Conservation (phyloP, 1,140 invertebrate species). For the Nasonia longicornis region DNA sequence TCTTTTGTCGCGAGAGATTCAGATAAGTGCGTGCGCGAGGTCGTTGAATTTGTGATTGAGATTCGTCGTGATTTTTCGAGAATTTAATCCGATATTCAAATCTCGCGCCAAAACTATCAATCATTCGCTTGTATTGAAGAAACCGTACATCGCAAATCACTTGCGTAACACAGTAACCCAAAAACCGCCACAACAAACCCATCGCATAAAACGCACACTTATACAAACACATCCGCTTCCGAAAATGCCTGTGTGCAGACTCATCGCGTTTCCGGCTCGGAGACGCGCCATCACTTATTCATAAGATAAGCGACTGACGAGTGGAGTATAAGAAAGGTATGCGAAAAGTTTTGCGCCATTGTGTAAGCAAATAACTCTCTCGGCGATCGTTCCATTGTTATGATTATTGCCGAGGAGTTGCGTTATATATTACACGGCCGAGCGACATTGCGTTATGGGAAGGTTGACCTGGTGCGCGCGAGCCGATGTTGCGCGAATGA, state of each 20-base stretch:
- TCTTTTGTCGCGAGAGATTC: neutral
- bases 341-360: neutral
- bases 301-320: constrained; percentile 40
- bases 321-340: neutral
- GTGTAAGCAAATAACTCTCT: neutral
- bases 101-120: too few species aligned
- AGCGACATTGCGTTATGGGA: neutral
- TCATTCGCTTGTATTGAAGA: too few species aligned
- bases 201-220: too few species aligned
- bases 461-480: neutral
- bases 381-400: neutral
- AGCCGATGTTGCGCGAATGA: neutral
- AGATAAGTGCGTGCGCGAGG: neutral
- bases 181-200: too few species aligned
- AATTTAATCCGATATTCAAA: too few species aligned
- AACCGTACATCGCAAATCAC: too few species aligned
- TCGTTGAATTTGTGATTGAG: neutral
- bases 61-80: too few species aligned
- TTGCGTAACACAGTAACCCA: too few species aligned
- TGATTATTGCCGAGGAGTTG: neutral
- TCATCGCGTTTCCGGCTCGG: too few species aligned
- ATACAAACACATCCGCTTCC: too few species aligned
- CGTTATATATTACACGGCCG: neutral
- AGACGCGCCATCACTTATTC: constrained; percentile 55
- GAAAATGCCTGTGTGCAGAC: too few species aligned